Evolutionary conservation across 2,113 vertebrate species (phyloP).

Genomic region (Macaca nemestrina): DNA sequence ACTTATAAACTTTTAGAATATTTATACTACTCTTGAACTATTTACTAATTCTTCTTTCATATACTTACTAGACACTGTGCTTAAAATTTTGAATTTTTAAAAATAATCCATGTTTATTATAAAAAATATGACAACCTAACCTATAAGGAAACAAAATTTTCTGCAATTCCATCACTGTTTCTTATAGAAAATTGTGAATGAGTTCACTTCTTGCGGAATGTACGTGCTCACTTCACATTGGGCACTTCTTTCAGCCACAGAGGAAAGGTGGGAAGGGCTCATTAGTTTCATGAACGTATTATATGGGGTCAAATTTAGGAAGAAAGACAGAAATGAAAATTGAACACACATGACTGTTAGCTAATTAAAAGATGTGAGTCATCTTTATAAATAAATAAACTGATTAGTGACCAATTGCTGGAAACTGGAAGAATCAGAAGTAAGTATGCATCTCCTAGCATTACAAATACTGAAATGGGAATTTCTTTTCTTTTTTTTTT

Average conservation of each 20-base stretch:
- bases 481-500: not conserved
- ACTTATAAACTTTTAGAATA: not conserved
- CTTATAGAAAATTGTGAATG: not conserved
- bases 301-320: not conserved
- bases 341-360: not conserved
- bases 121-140: not conserved
- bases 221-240: not conserved
- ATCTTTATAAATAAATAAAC: not conserved
- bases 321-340: not conserved
- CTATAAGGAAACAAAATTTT: not conserved
- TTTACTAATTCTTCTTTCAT: not conserved
- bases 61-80: not conserved
- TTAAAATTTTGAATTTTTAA: not conserved
- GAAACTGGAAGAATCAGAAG: not conserved
- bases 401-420: not conserved
- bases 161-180: not conserved
- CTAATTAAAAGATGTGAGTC: not conserved
- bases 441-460: not conserved
- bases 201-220: fast-evolving
- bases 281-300: not conserved
- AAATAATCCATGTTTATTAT: not conserved
- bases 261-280: not conserved
- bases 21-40: not conserved
- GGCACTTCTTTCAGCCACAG: no score
- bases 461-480: not conserved